Evolutionary conservation across 2,113 vertebrate genomes (phyloP), one percentile per base, ranked within the genome.

Genomic region (Athene cunicularia): DNA sequence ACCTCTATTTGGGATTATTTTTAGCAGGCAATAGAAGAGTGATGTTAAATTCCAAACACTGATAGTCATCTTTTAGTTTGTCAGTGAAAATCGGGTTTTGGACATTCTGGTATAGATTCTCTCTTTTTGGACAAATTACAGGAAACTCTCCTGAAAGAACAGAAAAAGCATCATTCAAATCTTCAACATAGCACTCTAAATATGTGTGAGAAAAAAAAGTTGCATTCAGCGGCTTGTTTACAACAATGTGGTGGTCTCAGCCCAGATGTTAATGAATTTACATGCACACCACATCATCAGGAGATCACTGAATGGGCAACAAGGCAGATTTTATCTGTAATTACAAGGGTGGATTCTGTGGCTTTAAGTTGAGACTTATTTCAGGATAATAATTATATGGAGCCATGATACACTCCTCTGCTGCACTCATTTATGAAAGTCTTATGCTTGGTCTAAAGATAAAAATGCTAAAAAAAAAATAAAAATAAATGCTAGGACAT

Each of bases 201-300:
- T 27, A 86, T 4, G n/a, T 66, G 41, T 87, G 14, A 70, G 14
- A 30, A 97, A 93, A 91, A 90, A 91, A 93, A 43, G 28, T 75
- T 94, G 68, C 55, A 56, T 76, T 73, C 19, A 39, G 16, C 17
- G 16, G 18, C 33, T 30, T 77, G 11, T 52, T 85, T 47, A 72
- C 27, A 86, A 63, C 0, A 2, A 87, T 58, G 45, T 49, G 35
- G 37, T 68, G 56, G 23, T 79, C 64, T 67, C 60, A 79, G 32
- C 3, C 28, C 49, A 94, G 33, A 24, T 56, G 12, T 47, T 82
- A 27, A 47, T 24, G 12, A 35, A 23, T 70, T 76, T 23, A 50
- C 5, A 0, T 13, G 18, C 35, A 68, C 26, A 71, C 3, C 41
- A 24, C 30, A 49, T 63, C 37, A 41, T 66, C 63, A 73, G 23